Evolutionary conservation across 2,888 invertebrate genomes (phyloP).

Genomic region (Opisthograptis luteolata): DNA sequence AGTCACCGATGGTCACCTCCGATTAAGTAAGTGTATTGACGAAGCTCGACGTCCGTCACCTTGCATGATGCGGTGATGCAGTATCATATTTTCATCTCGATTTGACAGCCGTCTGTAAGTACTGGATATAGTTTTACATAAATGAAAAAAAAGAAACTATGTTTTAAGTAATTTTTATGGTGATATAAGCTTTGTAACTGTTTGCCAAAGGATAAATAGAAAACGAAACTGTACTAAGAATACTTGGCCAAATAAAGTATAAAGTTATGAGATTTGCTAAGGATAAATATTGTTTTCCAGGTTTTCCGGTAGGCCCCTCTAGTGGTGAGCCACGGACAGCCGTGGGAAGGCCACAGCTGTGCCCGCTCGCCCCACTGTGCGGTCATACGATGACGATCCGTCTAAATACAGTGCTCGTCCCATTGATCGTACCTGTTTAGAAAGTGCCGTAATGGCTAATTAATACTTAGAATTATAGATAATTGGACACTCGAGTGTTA

Average conservation of each 20-base stretch:
- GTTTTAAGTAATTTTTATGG: too few relatives aligned
- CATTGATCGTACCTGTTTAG: conserved; percentile 18
- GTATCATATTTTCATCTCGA: conserved; percentile 5
- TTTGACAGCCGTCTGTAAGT: conserved; percentile 3
- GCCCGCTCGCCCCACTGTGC: conserved; percentile 14
- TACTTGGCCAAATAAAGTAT: too few relatives aligned
- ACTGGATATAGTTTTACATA: too few relatives aligned
- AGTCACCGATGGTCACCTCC: conserved; percentile 26
- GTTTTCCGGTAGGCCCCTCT: too few relatives aligned
- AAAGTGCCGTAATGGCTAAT: conserved; percentile 34
- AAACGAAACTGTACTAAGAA: too few relatives aligned
- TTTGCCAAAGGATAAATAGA: too few relatives aligned
- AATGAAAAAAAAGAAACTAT: too few relatives aligned
- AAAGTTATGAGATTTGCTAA: too few relatives aligned
- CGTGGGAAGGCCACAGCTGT: conserved; percentile 13
- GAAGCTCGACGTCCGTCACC: conserved; percentile 2
- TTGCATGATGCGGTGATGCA: too few relatives aligned
- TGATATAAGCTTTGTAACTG: too few relatives aligned
- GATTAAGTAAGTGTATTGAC: conserved; percentile 15
- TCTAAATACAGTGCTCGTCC: conserved; percentile 30
- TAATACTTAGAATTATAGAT: conserved; percentile 8
- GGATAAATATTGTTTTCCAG: too few relatives aligned
- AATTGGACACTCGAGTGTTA: conserved; percentile 9
- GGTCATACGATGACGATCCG: conserved; percentile 18
- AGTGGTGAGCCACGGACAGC: neutral